Evolutionary conservation across 2,888 invertebrate species (phyloP).

Genomic region (Cancer borealis): DNA sequence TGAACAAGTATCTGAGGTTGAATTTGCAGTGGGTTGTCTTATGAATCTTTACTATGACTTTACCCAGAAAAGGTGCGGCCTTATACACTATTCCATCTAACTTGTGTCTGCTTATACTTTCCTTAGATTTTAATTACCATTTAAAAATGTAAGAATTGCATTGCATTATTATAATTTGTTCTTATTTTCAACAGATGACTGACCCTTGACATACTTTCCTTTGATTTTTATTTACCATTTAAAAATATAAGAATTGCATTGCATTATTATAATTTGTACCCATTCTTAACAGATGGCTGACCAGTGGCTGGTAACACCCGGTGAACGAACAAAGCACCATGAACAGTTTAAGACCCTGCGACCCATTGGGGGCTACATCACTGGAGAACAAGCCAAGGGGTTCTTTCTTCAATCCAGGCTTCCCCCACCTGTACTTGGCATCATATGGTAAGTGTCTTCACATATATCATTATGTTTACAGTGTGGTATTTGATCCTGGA

Average conservation of each 20-base stretch:
- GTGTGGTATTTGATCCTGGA: background rate
- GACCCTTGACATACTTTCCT: constrained; percentile 87
- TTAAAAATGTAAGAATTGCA: too few relatives aligned
- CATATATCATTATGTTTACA: background rate
- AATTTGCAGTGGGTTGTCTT: too few relatives aligned
- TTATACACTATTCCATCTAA: too few relatives aligned
- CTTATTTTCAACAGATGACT: constrained; percentile 63
- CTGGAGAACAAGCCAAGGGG: constrained; percentile 95
- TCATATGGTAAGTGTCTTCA: constrained; percentile 89
- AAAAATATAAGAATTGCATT: too few relatives aligned
- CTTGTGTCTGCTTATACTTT: too few relatives aligned
- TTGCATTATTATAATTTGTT: background rate
- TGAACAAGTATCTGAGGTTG: too few relatives aligned
- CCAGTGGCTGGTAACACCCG: constrained; percentile 92
- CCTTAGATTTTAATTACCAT: too few relatives aligned
- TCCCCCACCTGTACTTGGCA: constrained; percentile 92
- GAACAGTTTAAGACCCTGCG: constrained; percentile 94
- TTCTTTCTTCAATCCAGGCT: constrained; percentile 96
- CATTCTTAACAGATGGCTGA: constrained; percentile 81
- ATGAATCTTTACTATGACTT: too few relatives aligned
- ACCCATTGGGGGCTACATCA: constrained; percentile 92
- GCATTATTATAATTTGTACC: background rate
- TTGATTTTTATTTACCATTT: too few relatives aligned
- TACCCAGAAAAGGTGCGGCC: too few relatives aligned
- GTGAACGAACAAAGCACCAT: constrained; percentile 92